Evolutionary conservation across 92 coral and sea anemone species (phyloP), one percentile per base, ranked within the genome.

Genomic region (Umimayanthus kanabou): DNA sequence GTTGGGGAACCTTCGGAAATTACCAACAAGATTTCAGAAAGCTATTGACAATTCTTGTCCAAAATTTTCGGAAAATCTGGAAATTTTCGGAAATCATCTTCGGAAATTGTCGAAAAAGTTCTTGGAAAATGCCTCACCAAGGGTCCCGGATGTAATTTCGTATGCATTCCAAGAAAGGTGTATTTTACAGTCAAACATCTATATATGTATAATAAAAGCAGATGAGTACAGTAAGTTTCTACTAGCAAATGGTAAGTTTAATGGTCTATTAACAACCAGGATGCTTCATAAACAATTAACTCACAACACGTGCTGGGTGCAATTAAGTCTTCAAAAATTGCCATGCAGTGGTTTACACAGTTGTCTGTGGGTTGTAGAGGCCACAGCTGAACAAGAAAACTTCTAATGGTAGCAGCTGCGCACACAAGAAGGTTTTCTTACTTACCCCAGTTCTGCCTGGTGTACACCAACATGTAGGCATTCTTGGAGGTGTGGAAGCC

Each of bases 391-490:
- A 67, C 9, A 23, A 67, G 29, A 6, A 66, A 69, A 42, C 11
- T 45, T 22, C 8, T 14, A 45, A 81, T 15, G 3, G 39, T 49
- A 18, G 55, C 47, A 47, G 9, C 2, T 47, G 50, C 50, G 14
- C 20, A 14, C 2, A 53, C 18, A 53, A 53, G 16, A 3, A 42
- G 53, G 18, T n/a, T 22, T 14, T 82, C 29, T 16, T 40, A 88
- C 84, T 22, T 80, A 89, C 96, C 98, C 47, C 78, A 84, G 58
- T 88, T 88, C 57, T 91, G 94, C n/a, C 88, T 91, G 23, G 97
- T 92, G 80, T 97, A 97, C 40, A 97, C 99, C 91, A 97, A 86
- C 92, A 96, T 97, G 93, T 97, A 97, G 0, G 99, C 99, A 89
- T 97, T 96, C 79, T 96, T 92, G 3, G 98, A 97, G 4, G 94